Conservation (phyloP, 2,797 vertebrate genomes). For the Acanthornis magna region DNA sequence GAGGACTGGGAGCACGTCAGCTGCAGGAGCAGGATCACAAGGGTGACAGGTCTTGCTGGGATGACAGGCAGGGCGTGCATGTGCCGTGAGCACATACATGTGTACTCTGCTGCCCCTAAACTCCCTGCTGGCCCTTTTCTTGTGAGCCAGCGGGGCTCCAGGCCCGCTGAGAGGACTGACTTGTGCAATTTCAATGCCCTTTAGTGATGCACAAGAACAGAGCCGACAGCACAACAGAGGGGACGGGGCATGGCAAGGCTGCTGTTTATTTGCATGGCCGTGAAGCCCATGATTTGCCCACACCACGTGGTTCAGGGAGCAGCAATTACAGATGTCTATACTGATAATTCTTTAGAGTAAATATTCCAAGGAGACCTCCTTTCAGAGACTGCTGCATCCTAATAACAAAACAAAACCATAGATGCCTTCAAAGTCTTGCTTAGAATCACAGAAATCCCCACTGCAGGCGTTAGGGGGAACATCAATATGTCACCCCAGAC, state of each 20-base stretch:
- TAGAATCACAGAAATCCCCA: neutral
- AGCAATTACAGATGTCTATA: neutral
- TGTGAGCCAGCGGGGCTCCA: conserved; percentile 26
- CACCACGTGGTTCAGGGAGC: neutral
- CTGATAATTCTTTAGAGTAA: neutral
- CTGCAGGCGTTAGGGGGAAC: neutral
- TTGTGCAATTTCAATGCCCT: conserved; percentile 61
- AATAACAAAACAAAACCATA: neutral
- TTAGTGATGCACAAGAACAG: conserved; percentile 50
- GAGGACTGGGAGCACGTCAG: neutral
- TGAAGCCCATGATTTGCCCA: neutral
- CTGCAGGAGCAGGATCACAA: conserved; percentile 44
- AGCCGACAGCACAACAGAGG: conserved; percentile 42
- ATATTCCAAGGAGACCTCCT: neutral
- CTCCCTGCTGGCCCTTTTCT: conserved; percentile 56
- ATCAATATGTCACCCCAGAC: neutral
- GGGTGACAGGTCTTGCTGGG: conserved; percentile 46
- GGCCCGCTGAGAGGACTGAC: conserved; percentile 31
- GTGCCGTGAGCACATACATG: conserved; percentile 55
- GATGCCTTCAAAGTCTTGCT: neutral
- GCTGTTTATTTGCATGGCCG: neutral
- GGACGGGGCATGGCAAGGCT: neutral
- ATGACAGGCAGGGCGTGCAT: conserved; percentile 46
- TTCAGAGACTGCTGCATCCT: neutral
- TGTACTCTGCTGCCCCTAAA: conserved; percentile 49